Base-by-base conservation (phyloP, 1,140 invertebrate species). In the Ceratina australensis region DNA sequence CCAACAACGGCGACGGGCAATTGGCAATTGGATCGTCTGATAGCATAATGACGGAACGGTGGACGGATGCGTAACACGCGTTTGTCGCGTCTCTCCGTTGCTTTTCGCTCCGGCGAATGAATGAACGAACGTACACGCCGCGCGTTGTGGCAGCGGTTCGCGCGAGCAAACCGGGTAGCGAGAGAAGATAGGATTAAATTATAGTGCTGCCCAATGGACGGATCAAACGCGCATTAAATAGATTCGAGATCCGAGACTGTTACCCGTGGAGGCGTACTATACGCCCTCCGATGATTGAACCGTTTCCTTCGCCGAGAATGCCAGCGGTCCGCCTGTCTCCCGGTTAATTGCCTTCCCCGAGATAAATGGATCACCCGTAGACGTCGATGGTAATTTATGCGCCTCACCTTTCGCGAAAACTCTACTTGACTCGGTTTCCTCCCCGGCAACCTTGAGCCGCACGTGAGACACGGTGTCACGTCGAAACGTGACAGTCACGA, bases 11-110 rank as follows among this genome's bases (percentile, higher is more conserved):
- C 15, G 16, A 54, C 77, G 76, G 69, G 72, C 87, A 89, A 89
- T 89, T 89, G 88, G 80, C 87, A 89, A 89, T 89, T 89, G 87
- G 84, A 87, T 80, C 82, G 87, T 89, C 88, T 89, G 88, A 89
- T 89, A 89, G 85, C 82, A 87, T 89, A 89, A 89, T 89, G 87
- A 88, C 83, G 74, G 84, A 89, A 85, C 73, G 84, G 75, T 57
- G 73, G 61, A 71, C 75, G 78, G 75, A 78, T 84, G 78, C 80
- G 60, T 78, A 42, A 75, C 68, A 72, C 78, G 82, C 78, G 61
- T 84, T 84, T 84, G 69, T 67, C 78, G 78, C 82, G 74, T 72
- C 69, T 56, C 54, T 54, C 56, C 60, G 69, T 64, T 83, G 79
- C 82, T 60, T 84, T 85, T 85, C 83, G 82, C 60, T 84, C 74